Evolutionary conservation across 2,888 invertebrate genomes (phyloP).

Genomic region (Acleris laterana): DNA sequence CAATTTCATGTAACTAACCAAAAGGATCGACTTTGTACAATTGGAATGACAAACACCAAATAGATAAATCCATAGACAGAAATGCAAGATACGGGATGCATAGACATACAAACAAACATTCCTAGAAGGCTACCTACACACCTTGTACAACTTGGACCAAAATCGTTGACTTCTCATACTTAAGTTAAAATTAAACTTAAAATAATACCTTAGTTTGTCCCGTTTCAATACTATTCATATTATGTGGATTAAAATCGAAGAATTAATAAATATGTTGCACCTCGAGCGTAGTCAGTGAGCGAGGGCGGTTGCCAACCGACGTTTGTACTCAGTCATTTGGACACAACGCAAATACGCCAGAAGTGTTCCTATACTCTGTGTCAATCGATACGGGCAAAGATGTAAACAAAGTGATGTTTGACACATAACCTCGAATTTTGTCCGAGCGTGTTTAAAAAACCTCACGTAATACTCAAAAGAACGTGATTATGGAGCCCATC

Average conservation of each 20-base stretch:
- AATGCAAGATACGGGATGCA: slow-evolving; percentile 22
- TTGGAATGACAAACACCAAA: slow-evolving; percentile 39
- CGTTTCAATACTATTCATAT: slow-evolving; percentile 41
- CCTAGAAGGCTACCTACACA: not conserved
- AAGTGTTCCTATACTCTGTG: no score
- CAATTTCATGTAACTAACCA: slow-evolving; percentile 30
- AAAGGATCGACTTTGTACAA: slow-evolving; percentile 30
- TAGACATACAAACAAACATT: not conserved
- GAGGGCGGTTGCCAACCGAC: not conserved
- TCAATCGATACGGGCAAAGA: no score
- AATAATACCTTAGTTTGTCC: slow-evolving; percentile 44
- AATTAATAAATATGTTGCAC: slow-evolving; percentile 27
- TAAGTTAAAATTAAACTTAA: slow-evolving; percentile 55
- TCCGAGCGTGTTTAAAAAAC: no score
- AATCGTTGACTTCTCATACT: slow-evolving; percentile 51
- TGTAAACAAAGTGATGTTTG: no score
- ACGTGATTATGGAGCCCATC: no score
- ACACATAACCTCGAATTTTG: no score
- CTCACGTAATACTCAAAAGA: no score
- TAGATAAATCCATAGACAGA: slow-evolving; percentile 14
- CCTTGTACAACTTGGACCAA: slow-evolving; percentile 64
- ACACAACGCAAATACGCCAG: not conserved
- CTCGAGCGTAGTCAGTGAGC: not conserved
- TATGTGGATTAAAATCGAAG: slow-evolving; percentile 30
- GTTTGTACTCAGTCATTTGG: slow-evolving; percentile 2